Evolutionary conservation across 2,888 invertebrate species (phyloP).

Genomic region (Amphipyra berbera): DNA sequence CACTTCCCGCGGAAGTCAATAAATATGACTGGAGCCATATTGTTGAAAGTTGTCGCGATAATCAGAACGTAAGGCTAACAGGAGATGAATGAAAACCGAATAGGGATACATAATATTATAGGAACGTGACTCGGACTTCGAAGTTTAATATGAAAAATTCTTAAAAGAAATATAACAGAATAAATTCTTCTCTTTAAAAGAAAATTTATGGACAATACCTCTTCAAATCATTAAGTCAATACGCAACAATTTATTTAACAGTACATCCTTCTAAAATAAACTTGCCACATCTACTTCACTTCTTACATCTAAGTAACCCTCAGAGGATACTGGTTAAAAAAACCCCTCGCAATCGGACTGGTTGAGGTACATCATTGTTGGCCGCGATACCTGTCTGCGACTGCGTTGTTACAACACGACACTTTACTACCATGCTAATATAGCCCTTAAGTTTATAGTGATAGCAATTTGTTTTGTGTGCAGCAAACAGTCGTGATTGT

Average conservation of each 20-base stretch:
- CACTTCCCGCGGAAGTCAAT: not conserved
- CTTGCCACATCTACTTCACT: conserved; percentile 38
- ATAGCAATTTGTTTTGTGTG: conserved; percentile 40
- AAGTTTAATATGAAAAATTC: too few species aligned
- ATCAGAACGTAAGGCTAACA: too few species aligned
- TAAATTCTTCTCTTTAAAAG: too few species aligned
- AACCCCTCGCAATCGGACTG: conserved; percentile 79
- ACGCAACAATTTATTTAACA: too few species aligned
- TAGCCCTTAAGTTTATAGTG: conserved; percentile 42
- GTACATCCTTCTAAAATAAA: not conserved
- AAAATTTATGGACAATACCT: too few species aligned
- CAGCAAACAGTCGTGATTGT: conserved; percentile 45
- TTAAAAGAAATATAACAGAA: too few species aligned
- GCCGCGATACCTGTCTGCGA: conserved; percentile 78
- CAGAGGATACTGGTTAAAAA: conserved; percentile 81
- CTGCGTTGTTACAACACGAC: conserved; percentile 66
- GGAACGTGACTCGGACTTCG: too few species aligned
- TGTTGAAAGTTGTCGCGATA: too few species aligned
- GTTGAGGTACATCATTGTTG: conserved; percentile 84
- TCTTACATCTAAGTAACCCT: conserved; percentile 56
- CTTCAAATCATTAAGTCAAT: too few species aligned
- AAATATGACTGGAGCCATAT: not conserved
- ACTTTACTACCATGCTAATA: conserved; percentile 58
- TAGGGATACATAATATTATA: too few species aligned
- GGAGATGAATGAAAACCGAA: too few species aligned